Conservation (phyloP, 2,888 invertebrate species). For the Tipula unca region DNA sequence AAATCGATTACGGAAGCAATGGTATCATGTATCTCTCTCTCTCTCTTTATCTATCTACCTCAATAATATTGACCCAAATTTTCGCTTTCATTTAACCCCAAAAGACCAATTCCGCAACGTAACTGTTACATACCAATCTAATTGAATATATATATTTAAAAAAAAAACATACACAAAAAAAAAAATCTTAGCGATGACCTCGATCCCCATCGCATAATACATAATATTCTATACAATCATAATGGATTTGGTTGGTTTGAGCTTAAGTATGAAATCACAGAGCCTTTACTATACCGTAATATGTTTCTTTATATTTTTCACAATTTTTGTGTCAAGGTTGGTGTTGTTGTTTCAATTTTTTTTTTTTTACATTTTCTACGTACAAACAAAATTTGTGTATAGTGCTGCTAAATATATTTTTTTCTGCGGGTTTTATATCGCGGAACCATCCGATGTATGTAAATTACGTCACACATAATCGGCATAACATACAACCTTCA, state of each 20-base stretch:
- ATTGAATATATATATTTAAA: neutral
- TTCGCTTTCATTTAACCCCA: neutral
- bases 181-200: neutral
- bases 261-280: neutral
- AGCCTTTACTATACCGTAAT: neutral
- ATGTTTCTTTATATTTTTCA: constrained; percentile 1
- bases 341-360: neutral
- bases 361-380: neutral
- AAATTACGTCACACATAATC: neutral
- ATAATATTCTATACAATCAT: neutral
- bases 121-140: constrained; percentile 8
- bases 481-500: neutral
- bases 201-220: neutral
- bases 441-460: neutral
- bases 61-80: neutral
- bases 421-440: neutral
- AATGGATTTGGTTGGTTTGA: neutral
- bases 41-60: neutral
- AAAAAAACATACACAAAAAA: neutral
- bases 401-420: neutral
- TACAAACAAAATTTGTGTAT: neutral
- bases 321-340: constrained; percentile 8
- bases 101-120: neutral
- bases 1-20: neutral
- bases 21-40: neutral